Evolutionary conservation across 2,888 invertebrate genomes (phyloP), one percentile per base, ranked within the genome.

Genomic region (Agrochola litura): DNA sequence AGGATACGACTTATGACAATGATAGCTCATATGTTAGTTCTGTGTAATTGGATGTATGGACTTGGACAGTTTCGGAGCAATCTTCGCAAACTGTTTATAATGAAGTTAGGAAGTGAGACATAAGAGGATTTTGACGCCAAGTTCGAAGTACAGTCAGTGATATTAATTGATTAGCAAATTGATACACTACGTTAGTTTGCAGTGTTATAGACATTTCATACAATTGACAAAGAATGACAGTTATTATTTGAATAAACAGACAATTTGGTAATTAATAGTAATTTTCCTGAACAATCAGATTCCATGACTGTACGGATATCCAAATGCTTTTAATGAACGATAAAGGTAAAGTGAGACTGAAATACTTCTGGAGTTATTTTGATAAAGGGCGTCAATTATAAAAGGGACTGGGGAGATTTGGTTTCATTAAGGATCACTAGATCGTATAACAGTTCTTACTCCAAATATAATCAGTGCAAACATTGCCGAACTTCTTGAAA

Each of bases 1-100:
- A 52, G 54, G 60, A 69, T 69, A 61, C 37, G 73, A 80, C 76
- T 56, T 69, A 77, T 76, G 78, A 81, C 75, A 72, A 75, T 64
- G 58, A 73, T 49, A 78, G 65, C 63, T 76, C 30, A 25, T 43
- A 14, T 22, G 63, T 61, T 63, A 56, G 49, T 72, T 56, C 41
- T 67, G 25, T 41, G 65, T 80, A 73, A 80, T 82, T 81, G 76
- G 64, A 74, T 72, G 67, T 64, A 60, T 49, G 30, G 63, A 77
- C 30, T 79, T 79, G 67, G 73, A 67, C 71, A 76, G 77, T 78
- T 76, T 52, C 41, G 25, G 43, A 70, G 43, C 37, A 61, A 80
- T 71, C 73, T 60, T 71, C 8, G 67, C 12, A 22, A 80, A 58
- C 64, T 75, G 63, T 64, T 52, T 22, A 49, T 69, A 66, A 69